Evolutionary conservation across 2,113 vertebrate species (phyloP).

Genomic region (Tringa solitaria): DNA sequence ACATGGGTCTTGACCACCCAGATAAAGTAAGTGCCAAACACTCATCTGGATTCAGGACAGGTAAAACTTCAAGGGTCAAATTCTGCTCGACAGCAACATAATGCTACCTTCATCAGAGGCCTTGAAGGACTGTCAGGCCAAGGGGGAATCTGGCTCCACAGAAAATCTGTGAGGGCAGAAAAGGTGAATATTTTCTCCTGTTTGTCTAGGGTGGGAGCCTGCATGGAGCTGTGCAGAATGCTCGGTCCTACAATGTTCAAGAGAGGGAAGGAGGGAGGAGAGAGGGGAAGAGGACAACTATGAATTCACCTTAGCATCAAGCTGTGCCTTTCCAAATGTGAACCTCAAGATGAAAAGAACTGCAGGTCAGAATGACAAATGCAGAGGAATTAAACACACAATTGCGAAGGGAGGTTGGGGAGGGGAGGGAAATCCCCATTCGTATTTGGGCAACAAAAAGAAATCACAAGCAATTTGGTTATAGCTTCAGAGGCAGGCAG

Average conservation of each 20-base stretch:
- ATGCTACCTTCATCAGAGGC: neutral
- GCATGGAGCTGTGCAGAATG: neutral
- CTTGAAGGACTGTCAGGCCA: neutral
- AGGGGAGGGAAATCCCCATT: neutral
- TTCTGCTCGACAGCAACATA: neutral
- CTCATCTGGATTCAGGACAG: neutral
- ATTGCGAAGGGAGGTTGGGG: neutral
- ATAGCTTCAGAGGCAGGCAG: neutral
- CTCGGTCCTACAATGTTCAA: neutral
- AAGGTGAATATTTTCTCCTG: fast-evolving
- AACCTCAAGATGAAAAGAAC: neutral
- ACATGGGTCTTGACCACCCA: neutral
- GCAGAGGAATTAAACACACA: neutral
- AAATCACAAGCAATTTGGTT: neutral
- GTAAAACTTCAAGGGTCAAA: neutral
- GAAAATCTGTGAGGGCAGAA: neutral
- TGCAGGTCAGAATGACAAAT: neutral
- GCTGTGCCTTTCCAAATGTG: neutral
- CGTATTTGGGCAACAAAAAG: neutral
- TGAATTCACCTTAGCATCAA: neutral
- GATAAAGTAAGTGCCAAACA: neutral
- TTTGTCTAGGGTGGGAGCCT: neutral
- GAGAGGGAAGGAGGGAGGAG: neutral
- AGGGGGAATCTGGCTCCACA: too few relatives aligned
- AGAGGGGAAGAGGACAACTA: neutral